Evolutionary conservation across 1,140 invertebrate species (phyloP).

Genomic region (Anadara kagoshimensis): DNA sequence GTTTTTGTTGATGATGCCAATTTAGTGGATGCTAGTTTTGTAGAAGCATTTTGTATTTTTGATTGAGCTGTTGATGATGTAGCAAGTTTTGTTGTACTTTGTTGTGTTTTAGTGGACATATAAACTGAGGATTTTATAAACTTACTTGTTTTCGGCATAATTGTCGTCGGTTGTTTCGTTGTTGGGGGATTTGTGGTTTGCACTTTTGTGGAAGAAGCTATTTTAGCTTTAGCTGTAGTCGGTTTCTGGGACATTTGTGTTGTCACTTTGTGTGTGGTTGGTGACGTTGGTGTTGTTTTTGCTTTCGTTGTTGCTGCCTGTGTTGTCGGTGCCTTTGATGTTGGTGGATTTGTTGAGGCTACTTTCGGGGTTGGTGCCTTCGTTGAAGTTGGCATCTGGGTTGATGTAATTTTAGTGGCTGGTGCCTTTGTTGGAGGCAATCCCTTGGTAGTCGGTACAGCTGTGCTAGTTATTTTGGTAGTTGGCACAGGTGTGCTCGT

Average conservation of each 20-base stretch:
- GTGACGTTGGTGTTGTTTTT: not conserved
- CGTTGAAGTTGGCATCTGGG: not conserved
- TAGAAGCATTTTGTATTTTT: not conserved
- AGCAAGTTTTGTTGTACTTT: no score
- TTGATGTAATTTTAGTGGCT: not conserved
- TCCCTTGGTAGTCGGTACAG: conserved; percentile 3
- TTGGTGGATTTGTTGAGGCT: not conserved
- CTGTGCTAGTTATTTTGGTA: conserved; percentile 1
- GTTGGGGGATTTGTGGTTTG: not conserved
- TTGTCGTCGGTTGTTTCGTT: not conserved
- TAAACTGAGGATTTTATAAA: no score
- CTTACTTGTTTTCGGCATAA: no score
- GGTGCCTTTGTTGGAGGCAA: not conserved
- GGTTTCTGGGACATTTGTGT: not conserved
- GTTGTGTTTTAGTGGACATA: no score
- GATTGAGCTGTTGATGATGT: not conserved
- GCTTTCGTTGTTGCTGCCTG: conserved; percentile 1
- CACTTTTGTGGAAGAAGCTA: not conserved
- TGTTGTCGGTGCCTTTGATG: not conserved
- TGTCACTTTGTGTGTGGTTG: conserved; percentile 1
- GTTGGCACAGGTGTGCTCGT: not conserved
- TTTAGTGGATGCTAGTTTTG: no score
- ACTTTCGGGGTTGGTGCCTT: not conserved
- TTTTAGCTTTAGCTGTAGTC: not conserved
- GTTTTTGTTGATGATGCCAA: not conserved